Evolutionary conservation across 1,140 invertebrate species (phyloP), one percentile per base, ranked within the genome.

Genomic region (Drosophila bocki): DNA sequence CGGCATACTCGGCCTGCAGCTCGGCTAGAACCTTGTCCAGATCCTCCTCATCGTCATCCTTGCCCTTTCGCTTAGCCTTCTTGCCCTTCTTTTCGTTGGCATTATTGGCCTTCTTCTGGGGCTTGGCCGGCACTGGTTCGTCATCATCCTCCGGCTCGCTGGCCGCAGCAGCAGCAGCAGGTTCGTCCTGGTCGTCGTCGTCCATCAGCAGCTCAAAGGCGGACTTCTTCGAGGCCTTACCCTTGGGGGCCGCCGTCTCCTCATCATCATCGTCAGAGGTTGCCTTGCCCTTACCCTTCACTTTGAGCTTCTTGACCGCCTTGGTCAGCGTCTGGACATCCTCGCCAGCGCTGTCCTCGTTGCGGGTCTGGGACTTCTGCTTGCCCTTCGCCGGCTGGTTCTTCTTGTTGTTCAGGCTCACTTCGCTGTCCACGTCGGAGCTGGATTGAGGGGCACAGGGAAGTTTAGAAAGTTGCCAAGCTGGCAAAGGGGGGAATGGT

Each of bases 1-100:
- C 96, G 62, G 96, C 93, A 94, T 97, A 96, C 93, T 97, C 96
- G 91, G 96, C 94, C 94, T 96, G 95, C 70, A 97, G 93, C 93
- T 97, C 96, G 29, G 96, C 97, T 76, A 98, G 93, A 48, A 97
- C 96, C 93, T 97, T 96, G 87, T 98, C 97, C 69, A 97, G 94
- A 91, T 98, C 97, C 83, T 97, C 96, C 12, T 93, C 92, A 91
- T 96, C 97, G 58, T 97, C 96, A 81, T 96, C 95, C 37, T 91
- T 91, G 7, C 95, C 95, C 93, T 96, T 96, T 86, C 95, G 96
- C 84, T 95, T 96, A 22, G 93, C 80, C 82, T 96, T 96, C 87
- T 96, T 96, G 12, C 95, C 94, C 92, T 96, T 95, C 81, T 95
- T 95, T 85, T 95, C 94, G 74, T 95, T 51, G 6, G 48, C 48